Evolutionary conservation across 2,888 invertebrate species (phyloP), one percentile per base, ranked within the genome.

Genomic region (Helobdella robusta): DNA sequence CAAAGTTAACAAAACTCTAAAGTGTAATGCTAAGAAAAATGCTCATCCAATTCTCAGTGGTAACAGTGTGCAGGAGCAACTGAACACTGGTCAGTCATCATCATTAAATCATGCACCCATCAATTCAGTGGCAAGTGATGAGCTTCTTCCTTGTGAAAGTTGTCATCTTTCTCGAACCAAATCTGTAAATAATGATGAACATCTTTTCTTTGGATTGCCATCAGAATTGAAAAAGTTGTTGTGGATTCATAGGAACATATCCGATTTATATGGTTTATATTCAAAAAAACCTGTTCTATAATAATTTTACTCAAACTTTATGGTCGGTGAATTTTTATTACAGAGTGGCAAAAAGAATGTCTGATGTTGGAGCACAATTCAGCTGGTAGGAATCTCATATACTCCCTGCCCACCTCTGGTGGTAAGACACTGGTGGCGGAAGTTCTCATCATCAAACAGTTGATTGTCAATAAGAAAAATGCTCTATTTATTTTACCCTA

Each of bases 361-460:
- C 81, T 95, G 3, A 85, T 84, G 68, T 81, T 91, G 44, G 83
- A 85, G n/a, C 87, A 89, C 2, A 83, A 92, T 30, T 81, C 83
- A 67, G 79, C 84, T 15, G 84, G 87, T 48, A 83, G 83, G 32
- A 97, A 97, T 81, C 83, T 95, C 52, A 87, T 97, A 68, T 91
- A 94, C 76, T 89, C 91, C 0, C 79, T 95, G 50, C 95, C 97
- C 0, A 97, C 95, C 0, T 93, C 94, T 76, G 95, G 95, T 0
- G 97, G 95, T 0, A 97, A 97, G 69, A 97, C 97, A 0, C 81
- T 97, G 34, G 93, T 97, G 15, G 94, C 97, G 0, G 97, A 97
- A 81, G 88, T 97, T 67, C 82, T 97, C 59, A 91, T 97, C 83
- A 80, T 95, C 23, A 83, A 86, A 52, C 91, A 94, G 81, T 81